Conservation (phyloP, 2,888 invertebrate genomes). For the Melipona beecheii region DNA sequence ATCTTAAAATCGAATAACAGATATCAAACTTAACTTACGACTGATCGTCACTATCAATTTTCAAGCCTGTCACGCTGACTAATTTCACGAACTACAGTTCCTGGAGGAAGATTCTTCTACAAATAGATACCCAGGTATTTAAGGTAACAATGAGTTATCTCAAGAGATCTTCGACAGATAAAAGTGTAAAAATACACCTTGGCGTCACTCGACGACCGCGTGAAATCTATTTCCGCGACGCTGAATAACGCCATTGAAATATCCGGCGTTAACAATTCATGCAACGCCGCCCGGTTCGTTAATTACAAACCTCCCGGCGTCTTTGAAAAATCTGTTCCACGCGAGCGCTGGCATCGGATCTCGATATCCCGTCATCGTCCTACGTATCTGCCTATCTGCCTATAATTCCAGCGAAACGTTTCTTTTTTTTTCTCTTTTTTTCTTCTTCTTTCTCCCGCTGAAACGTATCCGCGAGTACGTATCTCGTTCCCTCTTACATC, state of each 20-base stretch:
- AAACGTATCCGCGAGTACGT: conserved; percentile 67
- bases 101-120: too few species aligned
- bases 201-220: too few species aligned
- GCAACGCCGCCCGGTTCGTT: conserved; percentile 7
- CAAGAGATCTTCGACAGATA: too few species aligned
- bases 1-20: too few species aligned
- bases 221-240: background rate
- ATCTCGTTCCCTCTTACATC: conserved; percentile 66
- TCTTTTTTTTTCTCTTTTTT: conserved; percentile 52
- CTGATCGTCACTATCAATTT: too few species aligned
- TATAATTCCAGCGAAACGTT: conserved; percentile 63
- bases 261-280: conserved; percentile 4
- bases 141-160: too few species aligned
- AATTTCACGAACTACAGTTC: too few species aligned
- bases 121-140: too few species aligned
- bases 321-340: conserved; percentile 21
- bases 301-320: conserved; percentile 31
- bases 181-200: too few species aligned
- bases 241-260: background rate
- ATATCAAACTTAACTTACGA: too few species aligned
- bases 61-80: too few species aligned
- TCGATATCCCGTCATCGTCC: conserved; percentile 60
- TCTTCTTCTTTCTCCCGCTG: conserved; percentile 58
- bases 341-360: conserved; percentile 29
- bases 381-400: conserved; percentile 71